These are phyloP conservation scores for Drosophila busckii DNA, from an alignment of 1,140 invertebrate species.

Conservation along the genomic window DNA sequence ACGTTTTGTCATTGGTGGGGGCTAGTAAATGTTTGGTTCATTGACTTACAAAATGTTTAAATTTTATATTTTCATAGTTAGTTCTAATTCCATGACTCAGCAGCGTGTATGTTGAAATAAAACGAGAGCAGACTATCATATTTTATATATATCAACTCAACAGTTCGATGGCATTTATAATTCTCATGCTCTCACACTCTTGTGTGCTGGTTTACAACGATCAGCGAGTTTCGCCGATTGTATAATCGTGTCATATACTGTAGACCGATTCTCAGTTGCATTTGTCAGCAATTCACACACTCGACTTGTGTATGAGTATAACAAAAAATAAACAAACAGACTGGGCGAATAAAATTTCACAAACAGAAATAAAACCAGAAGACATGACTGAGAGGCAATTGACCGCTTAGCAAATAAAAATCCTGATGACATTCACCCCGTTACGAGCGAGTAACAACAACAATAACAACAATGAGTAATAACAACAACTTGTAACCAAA, in stretches of 20 bases:
- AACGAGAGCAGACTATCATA: too few species aligned
- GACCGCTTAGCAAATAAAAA: conserved; percentile 65
- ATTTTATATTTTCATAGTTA: too few species aligned
- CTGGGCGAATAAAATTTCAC: conserved; percentile 51
- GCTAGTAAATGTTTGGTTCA: conserved; percentile 38
- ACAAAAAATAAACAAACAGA: conserved; percentile 20
- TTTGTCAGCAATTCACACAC: conserved; percentile 62
- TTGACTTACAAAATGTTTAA: conserved; percentile 73
- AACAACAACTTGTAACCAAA: conserved; percentile 19
- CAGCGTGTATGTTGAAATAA: too few species aligned
- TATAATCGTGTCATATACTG: too few species aligned
- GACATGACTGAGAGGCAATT: conserved; percentile 59
- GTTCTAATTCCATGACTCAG: too few species aligned
- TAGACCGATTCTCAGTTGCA: conserved; percentile 16
- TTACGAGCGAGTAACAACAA: conserved; percentile 42
- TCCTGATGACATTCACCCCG: conserved; percentile 78
- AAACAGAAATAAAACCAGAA: conserved; percentile 19
- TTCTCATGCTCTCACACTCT: too few species aligned
- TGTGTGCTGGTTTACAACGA: too few species aligned
- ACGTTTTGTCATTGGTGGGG: conserved; percentile 32
- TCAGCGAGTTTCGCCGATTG: too few species aligned
- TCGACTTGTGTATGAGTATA: conserved; percentile 2
- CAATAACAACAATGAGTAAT: conserved; percentile 11
- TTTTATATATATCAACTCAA: too few species aligned
- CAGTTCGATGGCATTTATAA: too few species aligned